Base-by-base conservation (phyloP, 2,888 invertebrate genomes). In the Meiosimyza platycephala region DNA sequence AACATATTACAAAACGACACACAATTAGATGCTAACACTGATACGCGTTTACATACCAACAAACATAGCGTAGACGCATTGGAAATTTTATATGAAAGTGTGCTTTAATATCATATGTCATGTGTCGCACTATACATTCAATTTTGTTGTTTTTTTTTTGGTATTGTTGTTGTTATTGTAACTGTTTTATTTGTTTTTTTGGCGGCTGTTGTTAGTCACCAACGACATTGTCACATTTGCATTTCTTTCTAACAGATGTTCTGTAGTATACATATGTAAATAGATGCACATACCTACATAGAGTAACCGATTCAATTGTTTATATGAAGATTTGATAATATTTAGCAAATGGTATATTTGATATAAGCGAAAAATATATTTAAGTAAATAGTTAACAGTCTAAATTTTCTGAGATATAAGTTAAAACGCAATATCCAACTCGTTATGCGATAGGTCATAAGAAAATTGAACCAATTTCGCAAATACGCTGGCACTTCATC, bases 161-260 rank as follows among this genome's bases (percentile, higher is more conserved):
- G 60, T 71, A 74, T 72, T 72, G 72, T 62, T 70, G 68, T 55
- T 74, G 59, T 18, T 59, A 50, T 72, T 76, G 78, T 76, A 81
- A 78, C 81, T 83, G 78, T 81, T 83, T 82, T 83, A 82, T 81
- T 82, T 81, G 4, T 33, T 7, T 33, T 33, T 33, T 12, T 28
- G n/a, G 28, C 60, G 18, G 47, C 16, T n/a, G 16, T 48, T 16
- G n/a, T 66, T 66, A 80, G 81, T 82, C 82, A 79, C 78, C 77
- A 82, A 80, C 78, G 82, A 82, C 78, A 83, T 80, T 83, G 82
- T 82, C 83, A 79, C 84, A 82, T 82, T 82, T 83, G 81, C 82
- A 82, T 83, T 82, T 40, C 9, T 6, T 40, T 9, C 40, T 6
- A 40, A 40, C 40, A 40, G 40, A 40, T 40, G 40, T 40, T 40